Percentiles rank a stretch among this genome's conserved stretches.
These are phyloP conservation scores for Ursus arctos DNA, from an alignment of 2,113 vertebrate genomes.

Conservation along the genomic window DNA sequence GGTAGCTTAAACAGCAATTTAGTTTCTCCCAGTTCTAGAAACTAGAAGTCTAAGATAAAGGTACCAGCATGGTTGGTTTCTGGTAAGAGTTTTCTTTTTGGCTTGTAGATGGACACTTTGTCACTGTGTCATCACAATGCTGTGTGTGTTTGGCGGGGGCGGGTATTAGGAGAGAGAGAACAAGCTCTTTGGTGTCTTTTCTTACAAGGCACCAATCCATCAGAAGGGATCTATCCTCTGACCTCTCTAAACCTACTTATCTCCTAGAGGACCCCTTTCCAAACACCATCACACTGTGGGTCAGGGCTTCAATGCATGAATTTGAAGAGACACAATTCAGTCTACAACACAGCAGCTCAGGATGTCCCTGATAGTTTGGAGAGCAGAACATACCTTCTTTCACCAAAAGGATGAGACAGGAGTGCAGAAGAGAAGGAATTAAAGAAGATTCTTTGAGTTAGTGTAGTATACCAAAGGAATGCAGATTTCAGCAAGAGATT, in stretches of 20 bases:
- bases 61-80: neutral
- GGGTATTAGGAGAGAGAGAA: neutral
- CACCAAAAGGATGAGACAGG: neutral
- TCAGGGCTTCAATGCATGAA: neutral
- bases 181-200: neutral
- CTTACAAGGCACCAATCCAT: neutral
- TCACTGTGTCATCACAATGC: neutral
- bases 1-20: neutral
- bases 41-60: neutral
- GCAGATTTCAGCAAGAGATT: conserved; percentile 1
- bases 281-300: neutral
- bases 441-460: conserved; percentile 11
- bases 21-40: neutral
- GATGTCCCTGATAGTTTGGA: neutral
- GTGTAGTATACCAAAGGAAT: neutral
- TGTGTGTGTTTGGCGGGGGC: neutral
- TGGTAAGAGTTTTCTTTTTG: neutral
- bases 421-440: neutral
- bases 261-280: neutral
- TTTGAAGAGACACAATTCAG: neutral
- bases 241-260: conserved; percentile 18
- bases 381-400: neutral
- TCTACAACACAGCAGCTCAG: neutral
- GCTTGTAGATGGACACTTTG: neutral
- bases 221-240: neutral